phyloP scores from a whole-genome alignment of 1,140 invertebrate species.

The Coptotermes formosanus region DNA sequence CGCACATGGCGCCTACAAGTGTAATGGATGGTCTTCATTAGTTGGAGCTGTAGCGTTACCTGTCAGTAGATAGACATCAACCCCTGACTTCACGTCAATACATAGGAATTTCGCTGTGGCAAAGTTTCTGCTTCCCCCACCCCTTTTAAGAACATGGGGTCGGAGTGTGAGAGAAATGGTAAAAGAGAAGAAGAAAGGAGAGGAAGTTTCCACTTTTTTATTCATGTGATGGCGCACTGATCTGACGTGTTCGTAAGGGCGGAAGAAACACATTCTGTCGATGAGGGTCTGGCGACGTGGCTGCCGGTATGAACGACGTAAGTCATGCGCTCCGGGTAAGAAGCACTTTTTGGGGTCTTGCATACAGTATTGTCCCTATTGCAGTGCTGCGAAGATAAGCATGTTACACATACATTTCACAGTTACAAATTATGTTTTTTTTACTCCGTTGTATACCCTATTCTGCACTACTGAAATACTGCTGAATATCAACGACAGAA shows the following conservation, averaged over 20 bases:
- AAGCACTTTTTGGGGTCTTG: too few species aligned
- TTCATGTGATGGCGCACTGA: constrained; percentile 14
- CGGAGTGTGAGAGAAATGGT: background rate
- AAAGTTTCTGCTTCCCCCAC: background rate
- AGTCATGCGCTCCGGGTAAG: background rate
- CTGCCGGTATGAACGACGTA: background rate
- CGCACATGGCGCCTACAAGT: background rate
- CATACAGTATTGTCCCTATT: too few species aligned
- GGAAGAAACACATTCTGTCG: constrained; percentile 14
- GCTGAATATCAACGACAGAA: too few species aligned
- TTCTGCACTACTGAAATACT: too few species aligned
- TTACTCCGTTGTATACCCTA: too few species aligned
- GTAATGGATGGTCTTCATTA: constrained; percentile 12
- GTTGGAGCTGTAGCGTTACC: background rate
- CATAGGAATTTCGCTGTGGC: background rate
- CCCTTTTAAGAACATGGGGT: background rate
- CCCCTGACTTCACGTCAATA: background rate
- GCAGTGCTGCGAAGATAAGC: too few species aligned
- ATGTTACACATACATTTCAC: too few species aligned
- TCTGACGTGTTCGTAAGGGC: constrained; percentile 9
- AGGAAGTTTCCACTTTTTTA: background rate
- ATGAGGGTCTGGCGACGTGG: background rate
- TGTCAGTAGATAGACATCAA: background rate
- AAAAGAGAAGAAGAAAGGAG: background rate
- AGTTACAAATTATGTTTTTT: too few species aligned